Percentiles rank a stretch among this genome's conserved stretches.
phyloP scores from a whole-genome alignment of 2,113 vertebrate genomes.

The Amazona guildingii region DNA sequence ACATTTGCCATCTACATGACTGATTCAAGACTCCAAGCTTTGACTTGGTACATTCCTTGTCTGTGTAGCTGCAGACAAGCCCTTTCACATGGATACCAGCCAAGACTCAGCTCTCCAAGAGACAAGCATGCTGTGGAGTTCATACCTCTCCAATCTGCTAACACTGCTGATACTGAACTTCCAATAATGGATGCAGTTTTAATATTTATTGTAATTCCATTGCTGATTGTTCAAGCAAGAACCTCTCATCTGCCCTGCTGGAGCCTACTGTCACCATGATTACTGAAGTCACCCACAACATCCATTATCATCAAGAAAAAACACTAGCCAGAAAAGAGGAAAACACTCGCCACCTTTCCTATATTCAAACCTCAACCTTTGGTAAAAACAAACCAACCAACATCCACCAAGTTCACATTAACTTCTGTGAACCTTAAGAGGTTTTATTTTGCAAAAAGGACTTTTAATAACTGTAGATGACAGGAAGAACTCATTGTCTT shows the following conservation, averaged over 20 bases:
- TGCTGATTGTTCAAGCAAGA: not conserved
- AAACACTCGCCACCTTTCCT: not conserved
- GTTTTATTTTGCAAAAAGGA: not conserved
- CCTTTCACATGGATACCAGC: not conserved
- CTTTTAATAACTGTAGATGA: not conserved
- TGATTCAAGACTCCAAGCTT: not conserved
- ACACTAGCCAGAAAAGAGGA: not conserved
- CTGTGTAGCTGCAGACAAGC: not conserved
- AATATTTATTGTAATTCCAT: not conserved
- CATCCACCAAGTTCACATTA: not conserved
- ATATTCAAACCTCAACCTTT: not conserved
- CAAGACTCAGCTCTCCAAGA: not conserved
- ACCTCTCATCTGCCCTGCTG: not conserved
- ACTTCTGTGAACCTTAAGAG: not conserved
- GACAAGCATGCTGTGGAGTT: rapidly evolving
- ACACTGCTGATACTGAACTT: not conserved
- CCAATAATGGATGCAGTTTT: not conserved
- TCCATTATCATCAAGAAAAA: not conserved
- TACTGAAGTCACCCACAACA: not conserved
- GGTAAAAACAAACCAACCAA: not conserved
- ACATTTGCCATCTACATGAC: not conserved
- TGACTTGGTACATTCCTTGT: rapidly evolving
- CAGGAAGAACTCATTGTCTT: not conserved
- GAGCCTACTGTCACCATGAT: not conserved
- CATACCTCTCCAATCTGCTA: not conserved